These are phyloP conservation scores for Piscicola geometra DNA, from an alignment of 2,888 invertebrate genomes.

Conservation along the genomic window DNA sequence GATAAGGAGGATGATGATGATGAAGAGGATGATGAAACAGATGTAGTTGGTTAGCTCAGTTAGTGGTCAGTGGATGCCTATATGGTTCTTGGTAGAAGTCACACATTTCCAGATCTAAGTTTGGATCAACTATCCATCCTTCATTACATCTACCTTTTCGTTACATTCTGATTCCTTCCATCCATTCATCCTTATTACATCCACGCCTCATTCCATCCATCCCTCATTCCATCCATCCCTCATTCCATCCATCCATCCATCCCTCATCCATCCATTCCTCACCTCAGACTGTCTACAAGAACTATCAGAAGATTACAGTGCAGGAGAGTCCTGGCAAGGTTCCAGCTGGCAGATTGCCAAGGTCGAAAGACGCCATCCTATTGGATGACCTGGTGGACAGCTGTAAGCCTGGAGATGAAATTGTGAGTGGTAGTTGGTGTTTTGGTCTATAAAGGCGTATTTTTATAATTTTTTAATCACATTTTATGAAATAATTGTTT, in stretches of 20 bases:
- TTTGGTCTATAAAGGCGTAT: too few species aligned
- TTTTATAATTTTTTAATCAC: too few species aligned
- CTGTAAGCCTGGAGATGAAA: constrained; percentile 97
- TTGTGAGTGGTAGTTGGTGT: constrained; percentile 64
- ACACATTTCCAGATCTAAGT: not conserved
- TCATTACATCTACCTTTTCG: not conserved
- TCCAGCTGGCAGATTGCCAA: constrained; percentile 90
- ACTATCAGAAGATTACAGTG: constrained; percentile 93
- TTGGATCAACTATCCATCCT: not conserved
- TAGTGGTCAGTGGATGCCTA: too few species aligned
- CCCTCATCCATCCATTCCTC: too few species aligned
- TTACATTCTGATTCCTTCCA: not conserved
- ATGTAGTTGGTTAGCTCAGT: too few species aligned
- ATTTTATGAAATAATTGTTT: too few species aligned
- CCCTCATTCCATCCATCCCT: too few species aligned
- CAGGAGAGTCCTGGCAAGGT: constrained; percentile 97
- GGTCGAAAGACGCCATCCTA: constrained; percentile 92
- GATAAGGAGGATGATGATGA: too few species aligned
- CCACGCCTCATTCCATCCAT: not conserved
- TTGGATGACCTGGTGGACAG: constrained; percentile 90
- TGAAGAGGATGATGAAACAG: too few species aligned
- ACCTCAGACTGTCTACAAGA: constrained; percentile 90
- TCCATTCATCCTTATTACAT: not conserved
- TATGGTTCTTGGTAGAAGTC: too few species aligned
- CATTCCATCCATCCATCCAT: too few species aligned